phyloP scores from a whole-genome alignment of 2,888 invertebrate species.

The Ptilodon capucinus region DNA sequence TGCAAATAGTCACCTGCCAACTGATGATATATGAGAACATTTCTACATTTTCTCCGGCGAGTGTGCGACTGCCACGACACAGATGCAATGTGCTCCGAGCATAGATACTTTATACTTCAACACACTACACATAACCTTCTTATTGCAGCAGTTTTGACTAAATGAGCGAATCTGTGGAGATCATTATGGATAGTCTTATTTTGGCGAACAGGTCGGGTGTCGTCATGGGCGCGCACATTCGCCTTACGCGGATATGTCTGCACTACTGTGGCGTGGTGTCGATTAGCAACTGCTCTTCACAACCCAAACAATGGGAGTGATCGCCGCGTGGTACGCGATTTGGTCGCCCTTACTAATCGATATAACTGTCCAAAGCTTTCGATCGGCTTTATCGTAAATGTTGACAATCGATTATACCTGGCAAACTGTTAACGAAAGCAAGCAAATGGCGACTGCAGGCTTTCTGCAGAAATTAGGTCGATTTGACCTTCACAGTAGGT shows the following conservation, averaged over 20 bases:
- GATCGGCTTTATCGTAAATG: constrained; percentile 50
- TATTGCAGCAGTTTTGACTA: constrained; percentile 24
- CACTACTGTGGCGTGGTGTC: constrained; percentile 61
- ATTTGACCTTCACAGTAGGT: constrained; percentile 33
- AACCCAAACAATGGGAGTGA: constrained; percentile 78
- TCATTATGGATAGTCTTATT: constrained; percentile 30
- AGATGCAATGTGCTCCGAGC: constrained; percentile 29
- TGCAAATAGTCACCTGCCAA: constrained; percentile 73
- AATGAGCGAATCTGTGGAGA: constrained; percentile 27
- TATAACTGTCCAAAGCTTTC: constrained; percentile 55
- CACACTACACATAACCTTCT: constrained; percentile 16
- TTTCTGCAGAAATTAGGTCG: constrained; percentile 38
- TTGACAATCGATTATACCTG: constrained; percentile 40
- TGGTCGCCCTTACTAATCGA: constrained; percentile 63
- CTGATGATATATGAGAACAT: constrained; percentile 77
- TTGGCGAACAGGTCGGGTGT: constrained; percentile 27
- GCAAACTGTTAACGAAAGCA: constrained; percentile 39
- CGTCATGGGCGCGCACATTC: constrained; percentile 61
- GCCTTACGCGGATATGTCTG: constrained; percentile 56
- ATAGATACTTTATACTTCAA: constrained; percentile 27
- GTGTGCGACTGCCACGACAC: constrained; percentile 40
- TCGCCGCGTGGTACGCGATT: constrained; percentile 76
- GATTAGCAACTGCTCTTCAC: constrained; percentile 71
- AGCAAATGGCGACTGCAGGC: constrained; percentile 42
- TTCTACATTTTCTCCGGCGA: constrained; percentile 62